Evolutionary conservation across 2,888 invertebrate species (phyloP).

Genomic region (Oithona nana): DNA sequence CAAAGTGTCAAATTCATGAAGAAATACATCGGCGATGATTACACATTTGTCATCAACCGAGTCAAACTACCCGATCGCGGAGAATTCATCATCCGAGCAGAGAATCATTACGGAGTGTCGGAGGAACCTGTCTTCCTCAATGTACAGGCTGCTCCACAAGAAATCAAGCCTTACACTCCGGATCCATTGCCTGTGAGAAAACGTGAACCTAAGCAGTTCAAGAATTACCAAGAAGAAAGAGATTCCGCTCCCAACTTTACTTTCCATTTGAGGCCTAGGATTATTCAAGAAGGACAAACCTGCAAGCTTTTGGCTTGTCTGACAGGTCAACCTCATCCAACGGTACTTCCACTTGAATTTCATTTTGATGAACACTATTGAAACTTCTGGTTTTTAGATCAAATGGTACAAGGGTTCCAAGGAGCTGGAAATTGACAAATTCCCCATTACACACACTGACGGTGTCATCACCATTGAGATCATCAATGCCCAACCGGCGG

Average conservation of each 20-base stretch:
- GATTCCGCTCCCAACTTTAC: slow-evolving; percentile 90
- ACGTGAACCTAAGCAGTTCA: slow-evolving; percentile 62
- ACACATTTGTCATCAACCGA: slow-evolving; percentile 91
- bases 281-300: slow-evolving; percentile 86
- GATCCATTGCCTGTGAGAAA: slow-evolving; percentile 50
- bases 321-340: slow-evolving; percentile 81
- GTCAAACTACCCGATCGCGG: slow-evolving; percentile 87
- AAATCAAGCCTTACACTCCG: slow-evolving; percentile 44
- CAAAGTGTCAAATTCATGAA: slow-evolving; percentile 99
- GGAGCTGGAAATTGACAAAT: slow-evolving; percentile 75
- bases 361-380: no score
- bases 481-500: slow-evolving; percentile 73
- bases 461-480: slow-evolving; percentile 96
- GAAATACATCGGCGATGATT: slow-evolving; percentile 84
- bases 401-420: slow-evolving; percentile 59
- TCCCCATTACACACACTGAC: slow-evolving; percentile 71
- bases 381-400: slow-evolving; percentile 11
- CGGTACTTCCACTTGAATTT: slow-evolving; percentile 42
- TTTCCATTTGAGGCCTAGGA: slow-evolving; percentile 92
- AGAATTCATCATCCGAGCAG: slow-evolving; percentile 87
- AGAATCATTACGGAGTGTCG: slow-evolving; percentile 84
- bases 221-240: slow-evolving; percentile 77
- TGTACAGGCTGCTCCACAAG: slow-evolving; percentile 66
- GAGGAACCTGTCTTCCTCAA: slow-evolving; percentile 93
- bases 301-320: slow-evolving; percentile 95